These are phyloP conservation scores for Chironomus riparius DNA, from an alignment of 2,888 invertebrate species.

Conservation along the genomic window DNA sequence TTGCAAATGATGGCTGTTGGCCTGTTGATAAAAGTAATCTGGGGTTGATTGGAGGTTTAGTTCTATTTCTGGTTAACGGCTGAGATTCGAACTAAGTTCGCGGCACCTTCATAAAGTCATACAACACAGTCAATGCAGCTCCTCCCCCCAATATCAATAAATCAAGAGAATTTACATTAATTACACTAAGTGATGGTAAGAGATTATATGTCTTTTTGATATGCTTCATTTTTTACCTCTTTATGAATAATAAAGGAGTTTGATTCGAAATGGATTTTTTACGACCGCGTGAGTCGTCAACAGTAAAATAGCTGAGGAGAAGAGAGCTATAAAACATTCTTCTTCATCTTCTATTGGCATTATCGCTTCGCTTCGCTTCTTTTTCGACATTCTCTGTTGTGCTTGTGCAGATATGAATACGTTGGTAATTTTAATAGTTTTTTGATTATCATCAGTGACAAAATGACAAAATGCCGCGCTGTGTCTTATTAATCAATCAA, in stretches of 20 bases:
- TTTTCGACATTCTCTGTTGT: neutral
- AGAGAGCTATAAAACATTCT: conserved; percentile 7
- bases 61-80: too few relatives aligned
- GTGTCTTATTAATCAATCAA: conserved; percentile 1
- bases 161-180: conserved; percentile 9
- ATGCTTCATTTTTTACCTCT: neutral
- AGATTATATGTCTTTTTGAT: conserved; percentile 6
- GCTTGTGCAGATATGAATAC: neutral
- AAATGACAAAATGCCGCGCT: neutral
- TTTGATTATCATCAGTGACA: neutral
- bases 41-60: too few relatives aligned
- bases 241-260: neutral
- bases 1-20: too few relatives aligned
- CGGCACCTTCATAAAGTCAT: too few relatives aligned
- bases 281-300: conserved; percentile 5
- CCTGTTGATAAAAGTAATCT: too few relatives aligned
- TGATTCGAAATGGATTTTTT: conserved; percentile 19
- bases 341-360: neutral
- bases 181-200: conserved; percentile 12
- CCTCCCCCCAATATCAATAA: neutral
- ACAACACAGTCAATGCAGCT: too few relatives aligned
- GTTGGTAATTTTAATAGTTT: neutral
- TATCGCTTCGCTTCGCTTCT: neutral
- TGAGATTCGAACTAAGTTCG: too few relatives aligned
- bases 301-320: neutral